A percentile compares a stretch with the other conserved stretches of the same genome.
Conservation (phyloP, 2,888 invertebrate genomes). For the Odontocolon sp. region DNA sequence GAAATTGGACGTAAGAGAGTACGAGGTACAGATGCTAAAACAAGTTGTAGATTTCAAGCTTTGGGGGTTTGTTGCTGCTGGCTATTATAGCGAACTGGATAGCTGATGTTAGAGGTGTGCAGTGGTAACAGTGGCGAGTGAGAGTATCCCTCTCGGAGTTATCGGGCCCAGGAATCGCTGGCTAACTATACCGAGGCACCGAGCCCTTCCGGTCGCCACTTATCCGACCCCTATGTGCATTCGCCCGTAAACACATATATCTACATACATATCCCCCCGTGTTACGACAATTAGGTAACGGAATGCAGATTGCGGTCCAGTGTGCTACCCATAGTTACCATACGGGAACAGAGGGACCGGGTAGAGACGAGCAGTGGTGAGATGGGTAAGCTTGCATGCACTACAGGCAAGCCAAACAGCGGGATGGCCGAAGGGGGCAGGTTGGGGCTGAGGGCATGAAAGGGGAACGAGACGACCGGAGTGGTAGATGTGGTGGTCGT, state of each 20-base stretch:
- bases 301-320: slow-evolving; percentile 78
- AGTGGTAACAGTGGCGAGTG: slow-evolving; percentile 19
- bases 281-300: slow-evolving; percentile 77
- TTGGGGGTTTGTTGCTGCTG: slow-evolving; percentile 22
- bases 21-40: slow-evolving; percentile 3
- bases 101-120: not conserved
- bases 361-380: slow-evolving; percentile 7
- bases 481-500: slow-evolving; percentile 53
- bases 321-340: slow-evolving; percentile 74
- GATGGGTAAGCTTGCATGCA: slow-evolving; percentile 34
- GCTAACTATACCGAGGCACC: slow-evolving; percentile 37
- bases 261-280: slow-evolving; percentile 61
- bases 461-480: slow-evolving; percentile 24
- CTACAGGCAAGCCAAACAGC: slow-evolving; percentile 5
- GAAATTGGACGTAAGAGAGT: slow-evolving; percentile 33
- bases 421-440: not conserved
- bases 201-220: slow-evolving; percentile 65
- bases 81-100: slow-evolving; percentile 20
- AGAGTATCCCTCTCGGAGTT: slow-evolving; percentile 58
- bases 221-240: slow-evolving; percentile 64
- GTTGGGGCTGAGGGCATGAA: slow-evolving; percentile 12
- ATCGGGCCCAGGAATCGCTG: slow-evolving; percentile 59
- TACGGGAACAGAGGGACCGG: slow-evolving; percentile 64
- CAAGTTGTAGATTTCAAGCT: slow-evolving; percentile 39
- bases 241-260: slow-evolving; percentile 66